Base-by-base conservation (phyloP, 2,797 vertebrate genomes). In the Agapornis canus region DNA sequence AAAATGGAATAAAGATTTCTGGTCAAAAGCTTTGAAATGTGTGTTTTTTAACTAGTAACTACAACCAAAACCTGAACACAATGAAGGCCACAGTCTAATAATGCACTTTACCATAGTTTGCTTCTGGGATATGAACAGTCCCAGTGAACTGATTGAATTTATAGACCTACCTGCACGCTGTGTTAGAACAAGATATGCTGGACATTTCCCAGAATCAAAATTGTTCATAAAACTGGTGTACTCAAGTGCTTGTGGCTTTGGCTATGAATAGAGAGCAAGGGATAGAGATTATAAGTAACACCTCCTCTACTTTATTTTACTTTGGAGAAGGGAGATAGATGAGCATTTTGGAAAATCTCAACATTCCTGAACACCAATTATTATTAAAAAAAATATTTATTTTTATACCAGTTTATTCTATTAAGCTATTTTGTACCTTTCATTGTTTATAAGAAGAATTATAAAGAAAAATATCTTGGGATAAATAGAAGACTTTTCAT, bases 141-240 rank as follows among this genome's bases (percentile, higher is more conserved):
- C 35, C 29, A 37, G 17, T 45, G 31, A 90, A 64, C 4, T 42
- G 52, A 16, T 1, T 40, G 26, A 45, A 68, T 64, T 71, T 73
- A 48, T 51, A 77, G 39, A 63, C 29, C n/a, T 63, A 48, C 15
- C 11, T 29, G 3, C 26, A 75, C 5, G 3, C 13, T 59, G 3
- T 0, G 0, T 60, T 77, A 48, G 63, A 79, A 49, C 1, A 0
- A 29, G 21, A 29, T 8, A 19, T 10, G 39, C 12, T 2, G 1
- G 91, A 70, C 3, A 25, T 64, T 57, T 75, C 26, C 13, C 54
- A 51, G 37, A 73, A 52, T 29, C 11, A 49, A 61, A 47, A 6
- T 56, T 65, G 4, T 26, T 17, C 2, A 3, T 40, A 86, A 92
- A 68, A 64, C 31, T n/a, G 4, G 6, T 57, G 5, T 60, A 42